Percentiles rank a stretch among this genome's conserved stretches.
Evolutionary conservation across 2,888 invertebrate genomes (phyloP).

Genomic region (Drosophila planitibia): DNA sequence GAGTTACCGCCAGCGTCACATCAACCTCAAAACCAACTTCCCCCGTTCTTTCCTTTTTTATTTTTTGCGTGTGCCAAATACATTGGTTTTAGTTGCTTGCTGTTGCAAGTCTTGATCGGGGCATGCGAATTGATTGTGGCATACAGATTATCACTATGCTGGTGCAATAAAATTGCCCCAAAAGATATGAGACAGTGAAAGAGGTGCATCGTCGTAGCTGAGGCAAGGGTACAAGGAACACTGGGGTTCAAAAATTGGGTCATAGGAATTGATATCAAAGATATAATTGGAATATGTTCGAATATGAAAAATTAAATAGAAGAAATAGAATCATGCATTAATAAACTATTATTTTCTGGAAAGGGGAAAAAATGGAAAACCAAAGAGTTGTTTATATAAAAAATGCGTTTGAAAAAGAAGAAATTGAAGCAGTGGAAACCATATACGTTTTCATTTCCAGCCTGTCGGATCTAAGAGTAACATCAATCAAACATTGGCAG

Average conservation of each 20-base stretch:
- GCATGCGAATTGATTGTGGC: conserved; percentile 78
- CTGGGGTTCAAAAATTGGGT: neutral
- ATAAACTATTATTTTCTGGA: too few species aligned
- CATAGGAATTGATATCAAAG: neutral
- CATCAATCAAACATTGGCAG: conserved; percentile 72
- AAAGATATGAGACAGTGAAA: neutral
- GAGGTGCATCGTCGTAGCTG: neutral
- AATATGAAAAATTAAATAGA: too few species aligned
- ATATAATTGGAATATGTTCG: neutral
- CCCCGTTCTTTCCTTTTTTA: conserved; percentile 3
- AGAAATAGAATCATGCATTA: too few species aligned
- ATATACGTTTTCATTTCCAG: neutral
- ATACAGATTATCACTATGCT: conserved; percentile 66
- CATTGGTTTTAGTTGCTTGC: conserved; percentile 28
- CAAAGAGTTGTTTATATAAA: neutral
- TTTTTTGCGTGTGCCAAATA: conserved; percentile 64
- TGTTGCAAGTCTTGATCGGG: conserved; percentile 40
- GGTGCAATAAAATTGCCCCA: conserved; percentile 41
- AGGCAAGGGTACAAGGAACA: neutral
- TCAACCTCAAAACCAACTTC: conserved; percentile 21
- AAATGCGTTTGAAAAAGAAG: neutral
- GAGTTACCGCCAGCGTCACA: conserved; percentile 71
- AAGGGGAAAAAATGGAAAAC: neutral
- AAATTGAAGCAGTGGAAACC: neutral
- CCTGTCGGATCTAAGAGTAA: conserved; percentile 5